Conservation (phyloP, 1,140 invertebrate species). For the Pogonomyrmex californicus region DNA sequence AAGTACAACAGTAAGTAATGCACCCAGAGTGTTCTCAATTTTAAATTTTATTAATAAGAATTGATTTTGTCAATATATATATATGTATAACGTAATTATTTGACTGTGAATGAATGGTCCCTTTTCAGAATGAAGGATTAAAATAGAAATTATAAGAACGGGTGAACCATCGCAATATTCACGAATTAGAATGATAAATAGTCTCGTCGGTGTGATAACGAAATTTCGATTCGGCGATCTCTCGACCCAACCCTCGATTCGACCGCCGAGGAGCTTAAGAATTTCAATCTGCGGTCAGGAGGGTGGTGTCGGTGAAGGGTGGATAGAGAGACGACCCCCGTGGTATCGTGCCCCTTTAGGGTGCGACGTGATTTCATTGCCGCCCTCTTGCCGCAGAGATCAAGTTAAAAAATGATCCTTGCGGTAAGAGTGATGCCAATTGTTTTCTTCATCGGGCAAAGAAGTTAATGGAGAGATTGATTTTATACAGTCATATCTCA, state of each 20-base stretch:
- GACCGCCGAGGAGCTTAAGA: constrained; percentile 80
- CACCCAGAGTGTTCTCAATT: neutral
- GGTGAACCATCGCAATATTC: constrained; percentile 17
- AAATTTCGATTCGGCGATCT: constrained; percentile 80
- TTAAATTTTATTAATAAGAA: neutral
- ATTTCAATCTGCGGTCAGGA: constrained; percentile 87
- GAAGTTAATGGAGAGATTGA: constrained; percentile 71
- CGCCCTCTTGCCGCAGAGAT: constrained; percentile 72
- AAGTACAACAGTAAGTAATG: neutral
- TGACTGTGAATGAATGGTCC: neutral
- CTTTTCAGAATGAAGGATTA: neutral
- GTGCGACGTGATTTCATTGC: constrained; percentile 83
- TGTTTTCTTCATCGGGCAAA: constrained; percentile 55
- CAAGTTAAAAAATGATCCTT: constrained; percentile 84
- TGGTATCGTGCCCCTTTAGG: constrained; percentile 76
- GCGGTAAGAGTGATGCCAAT: constrained; percentile 67
- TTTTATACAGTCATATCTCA: constrained; percentile 47
- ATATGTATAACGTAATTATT: neutral
- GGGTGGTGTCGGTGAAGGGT: constrained; percentile 80
- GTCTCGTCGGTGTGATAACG: constrained; percentile 82
- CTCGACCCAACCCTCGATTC: constrained; percentile 63
- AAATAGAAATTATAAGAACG: neutral
- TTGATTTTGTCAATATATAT: neutral
- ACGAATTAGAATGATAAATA: constrained; percentile 76
- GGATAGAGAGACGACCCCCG: constrained; percentile 78